Conservation (phyloP, 1,140 invertebrate species). For the Zaprionus lachaisei region DNA sequence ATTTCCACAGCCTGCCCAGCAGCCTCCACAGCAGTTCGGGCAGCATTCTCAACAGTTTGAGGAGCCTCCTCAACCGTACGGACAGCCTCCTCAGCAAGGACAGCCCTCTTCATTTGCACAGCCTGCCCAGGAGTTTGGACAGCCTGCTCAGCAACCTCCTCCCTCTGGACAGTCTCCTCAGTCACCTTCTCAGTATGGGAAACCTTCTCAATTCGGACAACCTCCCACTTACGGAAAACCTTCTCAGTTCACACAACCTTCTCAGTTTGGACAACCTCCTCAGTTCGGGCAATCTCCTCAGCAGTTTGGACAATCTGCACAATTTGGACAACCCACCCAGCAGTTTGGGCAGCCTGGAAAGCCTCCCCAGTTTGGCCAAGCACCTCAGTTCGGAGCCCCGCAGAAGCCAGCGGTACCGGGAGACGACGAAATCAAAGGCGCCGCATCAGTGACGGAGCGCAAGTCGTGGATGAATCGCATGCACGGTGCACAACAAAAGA, state of each 20-base stretch:
- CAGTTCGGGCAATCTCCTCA: not conserved
- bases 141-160: not conserved
- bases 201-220: not conserved
- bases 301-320: not conserved
- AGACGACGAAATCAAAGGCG: slow-evolving; percentile 14
- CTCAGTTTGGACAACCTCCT: not conserved
- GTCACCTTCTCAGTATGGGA: not conserved
- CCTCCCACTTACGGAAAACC: not conserved
- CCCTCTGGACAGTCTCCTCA: not conserved
- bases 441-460: slow-evolving; percentile 39
- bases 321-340: not conserved
- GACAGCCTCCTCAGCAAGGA: not conserved
- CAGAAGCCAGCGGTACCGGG: not conserved
- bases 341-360: not conserved
- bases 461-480: slow-evolving; percentile 69
- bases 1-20: not conserved
- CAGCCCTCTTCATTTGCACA: not conserved
- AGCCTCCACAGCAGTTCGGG: not conserved
- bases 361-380: not conserved
- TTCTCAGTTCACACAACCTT: not conserved
- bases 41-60: not conserved
- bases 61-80: not conserved
- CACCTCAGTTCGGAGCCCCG: not conserved
- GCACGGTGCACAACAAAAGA: slow-evolving; percentile 62
- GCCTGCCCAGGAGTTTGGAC: not conserved